Evolutionary conservation across 2,888 invertebrate species (phyloP).

Genomic region (Sycophila texana): DNA sequence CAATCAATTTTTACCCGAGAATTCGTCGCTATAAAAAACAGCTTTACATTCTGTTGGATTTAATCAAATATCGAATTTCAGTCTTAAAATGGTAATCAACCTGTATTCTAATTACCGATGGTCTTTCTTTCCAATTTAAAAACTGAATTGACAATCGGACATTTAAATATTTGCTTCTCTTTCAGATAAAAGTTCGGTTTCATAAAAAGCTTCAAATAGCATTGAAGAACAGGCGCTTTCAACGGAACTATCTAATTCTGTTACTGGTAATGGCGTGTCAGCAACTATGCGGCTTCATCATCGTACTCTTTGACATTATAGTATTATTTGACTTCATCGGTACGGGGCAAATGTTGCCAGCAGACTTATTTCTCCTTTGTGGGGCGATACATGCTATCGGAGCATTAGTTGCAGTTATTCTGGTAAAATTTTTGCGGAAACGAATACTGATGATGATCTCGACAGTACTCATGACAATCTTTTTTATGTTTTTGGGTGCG

Average conservation of each 20-base stretch:
- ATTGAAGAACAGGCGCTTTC: neutral
- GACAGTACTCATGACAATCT: constrained; percentile 65
- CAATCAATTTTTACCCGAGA: too few relatives aligned
- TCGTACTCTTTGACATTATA: constrained; percentile 66
- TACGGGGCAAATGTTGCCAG: constrained; percentile 65
- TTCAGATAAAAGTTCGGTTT: too few relatives aligned
- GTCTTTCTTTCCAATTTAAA: neutral
- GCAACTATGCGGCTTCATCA: constrained; percentile 67
- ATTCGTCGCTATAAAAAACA: too few relatives aligned
- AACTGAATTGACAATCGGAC: too few relatives aligned
- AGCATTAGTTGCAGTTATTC: constrained; percentile 62
- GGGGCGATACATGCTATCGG: constrained; percentile 66
- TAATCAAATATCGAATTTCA: too few relatives aligned
- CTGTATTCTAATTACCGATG: neutral
- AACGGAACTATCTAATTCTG: neutral
- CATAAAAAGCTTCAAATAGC: too few relatives aligned
- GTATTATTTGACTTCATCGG: constrained; percentile 65
- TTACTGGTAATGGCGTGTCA: constrained; percentile 62
- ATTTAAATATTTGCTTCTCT: too few relatives aligned
- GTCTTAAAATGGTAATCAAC: too few relatives aligned
- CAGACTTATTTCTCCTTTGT: constrained; percentile 65
- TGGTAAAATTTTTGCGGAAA: constrained; percentile 66
- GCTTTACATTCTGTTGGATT: too few relatives aligned
- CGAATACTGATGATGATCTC: constrained; percentile 66
- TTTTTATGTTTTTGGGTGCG: constrained; percentile 67